A percentile compares a stretch with the other conserved stretches of the same genome.
These are phyloP conservation scores for Apteryx mantelli DNA, from an alignment of 2,113 vertebrate species.

Conservation along the genomic window DNA sequence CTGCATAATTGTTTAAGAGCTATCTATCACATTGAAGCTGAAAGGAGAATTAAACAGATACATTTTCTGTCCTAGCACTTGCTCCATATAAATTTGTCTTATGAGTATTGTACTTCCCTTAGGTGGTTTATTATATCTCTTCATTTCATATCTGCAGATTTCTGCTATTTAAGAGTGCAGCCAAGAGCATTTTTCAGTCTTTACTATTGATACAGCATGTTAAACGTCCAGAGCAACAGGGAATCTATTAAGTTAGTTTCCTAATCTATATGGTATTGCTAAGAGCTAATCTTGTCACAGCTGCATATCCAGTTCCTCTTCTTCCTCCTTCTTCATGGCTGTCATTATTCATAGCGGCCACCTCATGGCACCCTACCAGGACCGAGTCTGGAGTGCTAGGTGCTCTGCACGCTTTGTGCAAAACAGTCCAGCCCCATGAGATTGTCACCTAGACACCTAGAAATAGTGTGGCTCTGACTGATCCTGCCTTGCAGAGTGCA, in stretches of 20 bases:
- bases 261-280: not conserved
- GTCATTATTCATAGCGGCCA: not conserved
- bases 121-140: not conserved
- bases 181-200: not conserved
- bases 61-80: not conserved
- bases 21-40: not conserved
- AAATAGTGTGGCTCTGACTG: not conserved
- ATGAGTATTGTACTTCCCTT: not conserved
- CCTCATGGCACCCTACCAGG: fast-evolving
- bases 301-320: not conserved
- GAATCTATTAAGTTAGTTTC: not conserved
- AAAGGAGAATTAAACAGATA: not conserved
- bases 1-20: not conserved
- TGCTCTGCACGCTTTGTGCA: fast-evolving
- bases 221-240: not conserved
- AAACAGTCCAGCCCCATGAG: not conserved
- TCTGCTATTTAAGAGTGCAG: not conserved
- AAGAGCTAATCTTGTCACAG: not conserved
- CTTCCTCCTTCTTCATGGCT: not conserved
- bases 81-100: not conserved
- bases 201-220: not conserved
- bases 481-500: not conserved
- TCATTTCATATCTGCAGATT: not conserved
- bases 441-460: not conserved
- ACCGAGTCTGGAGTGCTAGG: fast-evolving